phyloP scores from a whole-genome alignment of 2,113 vertebrate species.

The Syngnathus floridae region DNA sequence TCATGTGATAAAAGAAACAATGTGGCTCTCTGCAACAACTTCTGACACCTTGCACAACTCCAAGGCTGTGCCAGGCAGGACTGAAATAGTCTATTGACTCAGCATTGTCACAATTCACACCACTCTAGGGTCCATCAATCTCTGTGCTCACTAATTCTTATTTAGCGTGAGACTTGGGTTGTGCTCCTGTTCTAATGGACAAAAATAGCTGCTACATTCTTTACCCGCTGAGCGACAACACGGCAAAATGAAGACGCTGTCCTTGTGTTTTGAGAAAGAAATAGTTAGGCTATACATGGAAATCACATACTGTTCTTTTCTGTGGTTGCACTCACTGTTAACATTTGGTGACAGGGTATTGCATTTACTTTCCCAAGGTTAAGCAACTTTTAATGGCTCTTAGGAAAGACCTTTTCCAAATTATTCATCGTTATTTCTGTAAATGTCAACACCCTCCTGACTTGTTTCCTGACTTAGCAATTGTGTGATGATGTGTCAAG shows the following conservation, averaged over 20 bases:
- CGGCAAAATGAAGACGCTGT: conserved; percentile 4
- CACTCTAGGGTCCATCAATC: not conserved
- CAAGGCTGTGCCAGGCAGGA: not conserved
- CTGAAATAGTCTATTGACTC: conserved; percentile 2
- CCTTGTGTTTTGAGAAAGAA: not conserved
- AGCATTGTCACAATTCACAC: not conserved
- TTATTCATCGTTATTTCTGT: not conserved
- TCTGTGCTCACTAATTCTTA: conserved; percentile 1
- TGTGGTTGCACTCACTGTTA: conserved; percentile 16
- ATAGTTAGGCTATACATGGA: not conserved
- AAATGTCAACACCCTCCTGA: conserved; percentile 6
- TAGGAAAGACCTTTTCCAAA: conserved; percentile 7
- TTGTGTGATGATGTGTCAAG: conserved; percentile 6
- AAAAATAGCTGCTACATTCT: conserved; percentile 14
- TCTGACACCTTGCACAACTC: conserved; percentile 1
- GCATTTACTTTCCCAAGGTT: not conserved
- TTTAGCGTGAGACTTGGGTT: conserved; percentile 10
- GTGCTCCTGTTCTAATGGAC: conserved; percentile 7
- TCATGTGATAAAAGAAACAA: not conserved
- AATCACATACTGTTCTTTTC: conserved; percentile 14
- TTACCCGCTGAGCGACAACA: not conserved
- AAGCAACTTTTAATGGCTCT: not conserved
- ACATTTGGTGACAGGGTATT: not conserved
- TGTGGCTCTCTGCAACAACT: conserved; percentile 2
- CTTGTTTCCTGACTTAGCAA: conserved; percentile 9